Evolutionary conservation across 2,113 vertebrate genomes (phyloP).

Genomic region (Chlamydotis undulata): DNA sequence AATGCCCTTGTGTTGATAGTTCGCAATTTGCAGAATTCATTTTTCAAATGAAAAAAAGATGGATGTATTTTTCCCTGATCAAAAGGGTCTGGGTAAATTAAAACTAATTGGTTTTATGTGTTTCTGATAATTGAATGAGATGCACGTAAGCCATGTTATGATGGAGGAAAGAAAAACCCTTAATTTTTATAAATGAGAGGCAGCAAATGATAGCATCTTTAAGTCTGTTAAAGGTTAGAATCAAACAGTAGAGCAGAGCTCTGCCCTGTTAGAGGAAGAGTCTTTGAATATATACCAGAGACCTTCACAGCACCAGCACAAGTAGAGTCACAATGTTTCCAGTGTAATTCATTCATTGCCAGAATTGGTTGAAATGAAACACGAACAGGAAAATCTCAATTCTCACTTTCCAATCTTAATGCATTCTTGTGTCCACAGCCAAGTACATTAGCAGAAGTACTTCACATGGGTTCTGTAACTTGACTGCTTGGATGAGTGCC

Average conservation of each 20-base stretch:
- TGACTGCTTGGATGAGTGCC: not conserved
- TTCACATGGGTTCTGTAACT: not conserved
- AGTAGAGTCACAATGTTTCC: not conserved
- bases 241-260: not conserved
- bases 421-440: not conserved
- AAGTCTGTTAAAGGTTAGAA: not conserved
- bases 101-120: constrained; percentile 34
- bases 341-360: not conserved
- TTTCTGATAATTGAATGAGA: constrained; percentile 35
- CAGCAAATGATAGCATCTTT: not conserved
- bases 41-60: constrained; percentile 10
- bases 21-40: constrained; percentile 27
- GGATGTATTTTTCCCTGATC: constrained; percentile 4
- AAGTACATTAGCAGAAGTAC: not conserved
- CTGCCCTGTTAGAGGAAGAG: not conserved
- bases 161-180: not conserved
- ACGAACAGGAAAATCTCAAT: not conserved
- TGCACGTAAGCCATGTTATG: not conserved
- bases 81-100: constrained; percentile 34
- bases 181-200: constrained; percentile 43
- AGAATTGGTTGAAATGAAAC: not conserved
- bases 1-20: constrained; percentile 43
- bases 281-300: not conserved
- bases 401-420: not conserved
- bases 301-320: not conserved